Evolutionary conservation across 2,113 vertebrate genomes (phyloP), one percentile per base, ranked within the genome.

Genomic region (Taxidea taxus): DNA sequence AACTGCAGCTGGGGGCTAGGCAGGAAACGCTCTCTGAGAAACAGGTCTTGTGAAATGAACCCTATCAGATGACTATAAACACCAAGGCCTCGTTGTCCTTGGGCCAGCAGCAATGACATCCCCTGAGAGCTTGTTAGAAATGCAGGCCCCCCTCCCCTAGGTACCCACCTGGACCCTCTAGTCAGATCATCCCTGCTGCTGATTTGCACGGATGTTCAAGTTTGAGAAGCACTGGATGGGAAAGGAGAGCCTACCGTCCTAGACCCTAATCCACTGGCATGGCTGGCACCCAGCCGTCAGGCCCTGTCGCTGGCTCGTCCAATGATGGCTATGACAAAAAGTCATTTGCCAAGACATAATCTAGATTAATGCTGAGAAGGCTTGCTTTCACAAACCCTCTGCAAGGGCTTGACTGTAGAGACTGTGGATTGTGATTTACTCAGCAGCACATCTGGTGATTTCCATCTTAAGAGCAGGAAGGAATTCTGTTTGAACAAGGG

Each of bases 171-270:
- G 0, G 12, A 21, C 34, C 42, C 15, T 6, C 39, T 6, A 7
- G 18, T 47, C 16, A 18, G 25, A 1, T 12, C 12, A 0, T 0
- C 3, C 29, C 39, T 29, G 34, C 64, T 0, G 4, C 11, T 21
- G 60, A 21, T 9, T 4, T 3, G 2, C 14, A 1, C 0, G 18
- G 31, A 11, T 0, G 1, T 37, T 18, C 2, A 15, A 15, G 11
- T 34, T 51, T 6, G 21, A 23, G 78, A 80, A 47, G 27, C 47
- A 2, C 7, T 0, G 3, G 14, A 14, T 34, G 3, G 78, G 13
- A 81, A 34, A 29, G n/a, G 0, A 23, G 27, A 56, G 1, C 0
- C 0, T 0, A 37, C 31, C 1, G 0, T 1, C 81, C 34, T 6
- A 54, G 21, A 5, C 8, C 60, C 62, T 62, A 12, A 8, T 27